Evolutionary conservation across 2,797 vertebrate genomes (phyloP), one percentile per base, ranked within the genome.

Genomic region (Cynopterus sphinx): DNA sequence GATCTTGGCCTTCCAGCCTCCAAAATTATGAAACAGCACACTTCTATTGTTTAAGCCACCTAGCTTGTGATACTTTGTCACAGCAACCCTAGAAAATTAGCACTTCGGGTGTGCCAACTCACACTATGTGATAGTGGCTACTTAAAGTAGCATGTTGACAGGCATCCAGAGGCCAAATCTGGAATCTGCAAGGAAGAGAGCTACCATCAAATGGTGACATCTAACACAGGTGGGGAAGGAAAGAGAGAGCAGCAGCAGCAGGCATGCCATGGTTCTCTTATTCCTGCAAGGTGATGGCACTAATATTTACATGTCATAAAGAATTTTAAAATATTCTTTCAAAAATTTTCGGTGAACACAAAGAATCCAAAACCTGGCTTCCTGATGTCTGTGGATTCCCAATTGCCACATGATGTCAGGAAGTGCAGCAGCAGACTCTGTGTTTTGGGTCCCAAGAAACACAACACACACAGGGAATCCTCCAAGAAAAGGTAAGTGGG

Each of bases 331-430:
- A 33, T 13, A 4, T 10, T 11, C 74, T 90, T 55, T n/a, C n/a
- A 71, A 67, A 55, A 85, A 78, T 49, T 83, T 67, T 91, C 49
- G n/a, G 6, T 78, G 43, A 94, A 67, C 46, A 77, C 36, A 57
- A 53, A 75, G 24, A 67, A 67, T 31, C 49, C 84, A 51, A 93
- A 96, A 53, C 81, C 19, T 68, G 9, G 26, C 59, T 74, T 94
- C 31, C 22, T 71, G 8, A 6, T 22, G 19, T 36, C 70, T 68
- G 1, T 36, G n/a, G 31, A 59, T 87, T 68, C 21, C 39, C 39
- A 70, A 15, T 15, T 39, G 49, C 11, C 4, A 10, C 78, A 11
- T n/a, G 43, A 13, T 26, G 21, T 49, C 31, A 49, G 46, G 26
- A 92, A 82, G 67, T 5, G 21, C 26, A 67, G 67, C 33, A 36